These are phyloP conservation scores for Drosophila kuntzei DNA, from an alignment of 2,888 invertebrate species.

Conservation along the genomic window DNA sequence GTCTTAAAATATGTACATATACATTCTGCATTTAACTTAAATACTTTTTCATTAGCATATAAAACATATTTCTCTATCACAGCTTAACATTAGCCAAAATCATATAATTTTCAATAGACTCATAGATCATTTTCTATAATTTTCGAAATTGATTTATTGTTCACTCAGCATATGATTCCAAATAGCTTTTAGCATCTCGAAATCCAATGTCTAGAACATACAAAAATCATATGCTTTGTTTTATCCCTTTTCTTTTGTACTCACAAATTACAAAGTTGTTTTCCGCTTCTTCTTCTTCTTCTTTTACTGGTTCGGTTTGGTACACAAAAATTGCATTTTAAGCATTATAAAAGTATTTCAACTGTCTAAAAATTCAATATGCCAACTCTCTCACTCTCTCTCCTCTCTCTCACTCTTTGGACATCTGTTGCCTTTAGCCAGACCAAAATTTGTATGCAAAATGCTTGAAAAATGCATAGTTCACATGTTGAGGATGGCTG, in stretches of 20 bases:
- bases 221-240: background rate
- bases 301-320: background rate
- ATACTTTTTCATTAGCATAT: no score
- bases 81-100: no score
- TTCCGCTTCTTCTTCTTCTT: background rate
- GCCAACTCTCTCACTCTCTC: slow-evolving; percentile 5
- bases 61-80: no score
- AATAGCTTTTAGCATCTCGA: background rate
- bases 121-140: no score
- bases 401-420: background rate
- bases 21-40: no score
- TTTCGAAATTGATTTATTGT: background rate
- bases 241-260: background rate
- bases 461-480: slow-evolving; percentile 69
- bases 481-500: slow-evolving; percentile 48
- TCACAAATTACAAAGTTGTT: slow-evolving; percentile 12
- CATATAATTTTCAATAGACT: no score
- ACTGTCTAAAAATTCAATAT: slow-evolving; percentile 50
- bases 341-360: slow-evolving; percentile 39
- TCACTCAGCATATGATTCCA: background rate
- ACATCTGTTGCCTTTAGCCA: slow-evolving; percentile 32
- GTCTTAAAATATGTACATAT: no score
- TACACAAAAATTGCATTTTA: slow-evolving; percentile 21
- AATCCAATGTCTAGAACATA: background rate
- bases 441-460: slow-evolving; percentile 63